Evolutionary conservation across 2,113 vertebrate genomes (phyloP), one percentile per base, ranked within the genome.

Genomic region (Petrocephalus zakoni): DNA sequence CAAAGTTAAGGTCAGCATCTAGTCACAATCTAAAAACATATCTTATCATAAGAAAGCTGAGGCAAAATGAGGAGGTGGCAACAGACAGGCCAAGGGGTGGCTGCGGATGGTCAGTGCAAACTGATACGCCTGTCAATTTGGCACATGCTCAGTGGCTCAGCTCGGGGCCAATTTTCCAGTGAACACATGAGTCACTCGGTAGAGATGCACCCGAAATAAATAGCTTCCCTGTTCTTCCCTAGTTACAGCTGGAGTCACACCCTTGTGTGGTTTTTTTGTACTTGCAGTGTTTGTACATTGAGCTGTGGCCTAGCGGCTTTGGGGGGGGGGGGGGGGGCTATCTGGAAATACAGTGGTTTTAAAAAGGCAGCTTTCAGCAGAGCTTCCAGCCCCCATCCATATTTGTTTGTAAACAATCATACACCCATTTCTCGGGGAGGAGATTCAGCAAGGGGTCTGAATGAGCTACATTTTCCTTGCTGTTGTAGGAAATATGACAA

Each of bases 191-290:
- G 95, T 98, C 97, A 98, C 95, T 95, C 96, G 95, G 91, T 94
- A 97, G 95, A 97, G 97, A 97, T 97, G 97, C 93, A 93, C 96
- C 95, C 93, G 93, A 97, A 98, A 99, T 98, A 99, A 98, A 97
- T 96, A 97, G 96, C 96, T 96, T 97, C 97, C 97, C 96, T 98
- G 96, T 98, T 97, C 95, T 94, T 68, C 81, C 94, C 92, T 91
- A 92, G 93, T 90, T 90, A 94, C 93, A 89, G 93, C 91, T 94
- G 96, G 96, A 97, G 97, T 97, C 97, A 97, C 97, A 97, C 97
- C 97, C 96, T 96, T 90, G 90, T 93, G 96, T 95, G 97, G 96
- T 97, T 97, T 97, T 93, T 92, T 94, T 92, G 61, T 94, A 95
- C 94, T 95, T 90, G 94, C 94, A 95, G 95, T 95, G 94, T 89